These are phyloP conservation scores for Argya squamiceps DNA, from an alignment of 2,797 vertebrate genomes.

Conservation along the genomic window DNA sequence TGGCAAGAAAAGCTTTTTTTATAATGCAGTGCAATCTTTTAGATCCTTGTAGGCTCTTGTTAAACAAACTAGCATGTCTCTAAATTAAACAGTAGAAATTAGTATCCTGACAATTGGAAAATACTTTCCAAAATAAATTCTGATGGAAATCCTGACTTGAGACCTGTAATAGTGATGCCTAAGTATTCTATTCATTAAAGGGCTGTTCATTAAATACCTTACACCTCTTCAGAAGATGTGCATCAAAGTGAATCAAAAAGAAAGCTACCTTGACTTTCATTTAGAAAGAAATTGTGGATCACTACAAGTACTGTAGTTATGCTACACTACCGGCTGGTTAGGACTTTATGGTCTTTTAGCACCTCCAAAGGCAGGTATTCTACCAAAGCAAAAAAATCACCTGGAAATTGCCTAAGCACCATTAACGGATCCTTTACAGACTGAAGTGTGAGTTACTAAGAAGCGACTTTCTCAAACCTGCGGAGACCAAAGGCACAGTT, in stretches of 20 bases:
- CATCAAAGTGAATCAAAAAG: slow-evolving; percentile 46
- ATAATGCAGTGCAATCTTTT: slow-evolving; percentile 74
- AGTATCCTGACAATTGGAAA: slow-evolving; percentile 55
- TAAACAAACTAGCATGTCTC: slow-evolving; percentile 67
- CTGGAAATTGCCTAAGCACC: slow-evolving; percentile 59
- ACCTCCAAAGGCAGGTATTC: slow-evolving; percentile 74
- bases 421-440: slow-evolving; percentile 42
- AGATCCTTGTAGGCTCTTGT: slow-evolving; percentile 60
- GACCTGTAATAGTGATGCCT: slow-evolving; percentile 23
- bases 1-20: slow-evolving; percentile 72
- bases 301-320: slow-evolving; percentile 69
- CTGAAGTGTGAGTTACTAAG: slow-evolving; percentile 32
- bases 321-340: slow-evolving; percentile 72
- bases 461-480: slow-evolving; percentile 41
- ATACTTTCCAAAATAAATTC: slow-evolving; percentile 35
- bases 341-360: slow-evolving; percentile 72
- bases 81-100: slow-evolving; percentile 73
- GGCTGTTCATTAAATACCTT: background rate
- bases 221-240: slow-evolving; percentile 51
- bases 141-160: slow-evolving; percentile 41
- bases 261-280: slow-evolving; percentile 50
- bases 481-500: slow-evolving; percentile 63
- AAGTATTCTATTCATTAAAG: slow-evolving; percentile 10
- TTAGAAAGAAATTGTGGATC: slow-evolving; percentile 63
- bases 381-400: slow-evolving; percentile 54